phyloP scores from a whole-genome alignment of 2,888 invertebrate genomes.

The Hydrotaea cyrtoneurina region DNA sequence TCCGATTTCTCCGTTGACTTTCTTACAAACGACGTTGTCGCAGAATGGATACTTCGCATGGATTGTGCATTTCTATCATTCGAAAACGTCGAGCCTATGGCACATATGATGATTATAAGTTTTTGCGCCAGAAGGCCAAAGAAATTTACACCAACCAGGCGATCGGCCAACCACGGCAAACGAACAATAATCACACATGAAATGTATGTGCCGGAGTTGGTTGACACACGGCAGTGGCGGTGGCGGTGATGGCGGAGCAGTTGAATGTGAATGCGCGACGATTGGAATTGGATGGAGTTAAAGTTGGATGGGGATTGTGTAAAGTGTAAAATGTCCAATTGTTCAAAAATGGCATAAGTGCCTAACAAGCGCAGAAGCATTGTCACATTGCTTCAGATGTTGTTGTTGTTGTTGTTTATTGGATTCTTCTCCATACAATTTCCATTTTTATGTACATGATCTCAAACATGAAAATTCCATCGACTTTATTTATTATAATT shows the following conservation, averaged over 20 bases:
- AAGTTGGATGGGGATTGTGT: conserved; percentile 45
- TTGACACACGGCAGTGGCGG: background rate
- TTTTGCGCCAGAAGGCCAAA: conserved; percentile 57
- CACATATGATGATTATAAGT: conserved; percentile 39
- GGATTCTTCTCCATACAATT: conserved; percentile 67
- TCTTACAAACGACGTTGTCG: too few species aligned
- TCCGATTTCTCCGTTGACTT: too few species aligned
- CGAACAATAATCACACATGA: conserved; percentile 31
- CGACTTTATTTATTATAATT: conserved; percentile 70
- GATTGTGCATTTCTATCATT: background rate
- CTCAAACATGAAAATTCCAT: conserved; percentile 69
- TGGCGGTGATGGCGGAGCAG: background rate
- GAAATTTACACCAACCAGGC: conserved; percentile 63
- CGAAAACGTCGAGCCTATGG: background rate
- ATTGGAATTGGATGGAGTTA: conserved; percentile 27
- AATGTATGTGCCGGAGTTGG: conserved; percentile 6
- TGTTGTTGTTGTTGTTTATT: conserved; percentile 58
- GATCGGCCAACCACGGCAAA: background rate
- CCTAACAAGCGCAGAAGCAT: conserved; percentile 73
- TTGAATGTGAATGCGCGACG: conserved; percentile 19
- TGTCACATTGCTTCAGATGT: conserved; percentile 60
- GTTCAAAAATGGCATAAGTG: conserved; percentile 76
- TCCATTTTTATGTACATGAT: conserved; percentile 68
- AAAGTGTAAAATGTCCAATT: conserved; percentile 71
- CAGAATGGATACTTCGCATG: background rate